Conservation (phyloP, 2,113 vertebrate genomes). For the Sceloporus undulatus region DNA sequence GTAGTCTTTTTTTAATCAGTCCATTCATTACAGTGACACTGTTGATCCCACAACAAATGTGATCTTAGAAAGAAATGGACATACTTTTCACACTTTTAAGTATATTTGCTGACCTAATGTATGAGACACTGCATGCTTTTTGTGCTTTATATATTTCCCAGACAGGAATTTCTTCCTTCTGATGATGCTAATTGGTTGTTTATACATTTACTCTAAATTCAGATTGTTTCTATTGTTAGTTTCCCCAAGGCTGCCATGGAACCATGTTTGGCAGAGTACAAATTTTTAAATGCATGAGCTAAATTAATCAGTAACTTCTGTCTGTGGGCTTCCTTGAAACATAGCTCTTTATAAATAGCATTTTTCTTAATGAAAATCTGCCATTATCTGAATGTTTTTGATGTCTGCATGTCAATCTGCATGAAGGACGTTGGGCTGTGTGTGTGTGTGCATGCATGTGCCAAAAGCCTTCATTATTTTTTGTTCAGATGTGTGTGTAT, state of each 20-base stretch:
- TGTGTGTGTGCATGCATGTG: neutral
- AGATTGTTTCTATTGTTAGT: neutral
- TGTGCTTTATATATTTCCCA: neutral
- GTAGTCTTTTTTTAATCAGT: neutral
- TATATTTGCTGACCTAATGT: neutral
- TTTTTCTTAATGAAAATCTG: constrained; percentile 1
- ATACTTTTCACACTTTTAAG: neutral
- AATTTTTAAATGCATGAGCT: neutral
- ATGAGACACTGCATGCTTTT: neutral
- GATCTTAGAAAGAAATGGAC: neutral
- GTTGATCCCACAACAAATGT: neutral
- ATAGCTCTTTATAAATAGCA: neutral
- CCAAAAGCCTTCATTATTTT: neutral
- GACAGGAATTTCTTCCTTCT: neutral
- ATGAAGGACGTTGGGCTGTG: neutral
- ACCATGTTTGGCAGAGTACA: neutral
- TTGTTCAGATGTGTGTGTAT: neutral
- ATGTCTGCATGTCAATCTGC: constrained; percentile 1
- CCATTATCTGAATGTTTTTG: neutral
- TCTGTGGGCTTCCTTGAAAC: neutral
- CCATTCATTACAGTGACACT: neutral
- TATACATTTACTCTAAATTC: neutral
- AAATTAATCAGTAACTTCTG: constrained; percentile 12
- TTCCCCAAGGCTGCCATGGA: neutral
- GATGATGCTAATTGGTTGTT: neutral